Percentiles rank a stretch among this genome's conserved stretches.
Conservation (phyloP, 2,888 invertebrate species). For the Choristoneura rosaceana region DNA sequence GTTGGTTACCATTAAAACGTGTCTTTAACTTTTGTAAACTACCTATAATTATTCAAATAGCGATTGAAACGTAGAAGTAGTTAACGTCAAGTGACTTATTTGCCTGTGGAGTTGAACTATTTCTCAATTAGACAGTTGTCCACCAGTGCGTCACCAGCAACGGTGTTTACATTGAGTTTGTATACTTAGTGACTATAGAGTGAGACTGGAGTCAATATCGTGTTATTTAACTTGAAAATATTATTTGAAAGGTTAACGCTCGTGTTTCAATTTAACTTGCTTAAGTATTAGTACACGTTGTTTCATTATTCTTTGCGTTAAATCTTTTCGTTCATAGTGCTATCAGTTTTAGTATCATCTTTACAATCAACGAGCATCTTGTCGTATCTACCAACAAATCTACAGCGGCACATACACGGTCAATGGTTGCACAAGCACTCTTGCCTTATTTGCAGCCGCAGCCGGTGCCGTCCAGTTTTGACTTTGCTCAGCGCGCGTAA, state of each 20-base stretch:
- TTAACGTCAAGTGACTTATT: neutral
- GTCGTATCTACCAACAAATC: conserved; percentile 12
- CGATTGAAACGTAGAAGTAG: neutral
- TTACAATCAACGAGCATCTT: conserved; percentile 1
- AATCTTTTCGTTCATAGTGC: neutral
- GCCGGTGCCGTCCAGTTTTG: conserved; percentile 54
- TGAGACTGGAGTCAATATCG: neutral
- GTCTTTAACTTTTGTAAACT: too few relatives aligned
- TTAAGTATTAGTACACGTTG: neutral
- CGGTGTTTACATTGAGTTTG: neutral
- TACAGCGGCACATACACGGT: conserved; percentile 36
- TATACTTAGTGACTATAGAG: neutral
- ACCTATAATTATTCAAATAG: neutral
- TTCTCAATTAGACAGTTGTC: neutral
- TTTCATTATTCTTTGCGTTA: neutral
- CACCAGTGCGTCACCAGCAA: neutral
- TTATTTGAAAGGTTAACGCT: too few relatives aligned
- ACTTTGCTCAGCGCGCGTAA: conserved; percentile 76
- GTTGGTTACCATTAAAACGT: too few relatives aligned
- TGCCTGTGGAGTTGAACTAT: neutral
- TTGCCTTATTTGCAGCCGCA: conserved; percentile 54
- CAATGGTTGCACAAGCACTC: conserved; percentile 49
- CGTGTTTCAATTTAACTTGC: neutral
- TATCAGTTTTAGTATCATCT: neutral
- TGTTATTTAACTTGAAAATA: too few relatives aligned